Conservation (phyloP, 2,797 vertebrate genomes). For the Steatocranus sp. region DNA sequence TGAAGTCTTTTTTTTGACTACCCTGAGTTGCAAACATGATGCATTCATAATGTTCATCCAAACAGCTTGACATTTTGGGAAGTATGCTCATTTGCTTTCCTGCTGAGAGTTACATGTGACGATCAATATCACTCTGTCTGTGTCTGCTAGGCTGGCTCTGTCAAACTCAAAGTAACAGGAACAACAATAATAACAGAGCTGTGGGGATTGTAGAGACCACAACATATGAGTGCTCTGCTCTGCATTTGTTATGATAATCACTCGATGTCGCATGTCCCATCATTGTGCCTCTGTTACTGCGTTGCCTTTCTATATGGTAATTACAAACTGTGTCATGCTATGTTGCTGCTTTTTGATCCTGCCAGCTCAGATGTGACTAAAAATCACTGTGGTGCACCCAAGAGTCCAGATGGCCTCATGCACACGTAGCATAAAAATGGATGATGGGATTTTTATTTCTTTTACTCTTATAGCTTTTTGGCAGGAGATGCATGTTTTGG, state of each 20-base stretch:
- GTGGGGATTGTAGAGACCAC: not conserved
- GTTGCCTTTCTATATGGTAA: slow-evolving; percentile 10
- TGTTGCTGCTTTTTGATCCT: not conserved
- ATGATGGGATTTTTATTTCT: not conserved
- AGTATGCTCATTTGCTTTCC: not conserved
- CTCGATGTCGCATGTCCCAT: not conserved
- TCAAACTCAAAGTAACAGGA: not conserved
- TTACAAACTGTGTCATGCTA: not conserved
- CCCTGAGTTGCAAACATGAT: not conserved
- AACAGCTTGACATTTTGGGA: not conserved
- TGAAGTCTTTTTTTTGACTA: not conserved
- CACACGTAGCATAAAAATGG: not conserved
- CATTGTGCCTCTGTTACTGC: not conserved
- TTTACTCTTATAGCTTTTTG: not conserved
- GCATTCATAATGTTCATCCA: not conserved
- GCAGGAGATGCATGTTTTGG: not conserved
- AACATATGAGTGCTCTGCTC: not conserved
- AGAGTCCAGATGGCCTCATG: not conserved
- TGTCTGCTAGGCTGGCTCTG: not conserved
- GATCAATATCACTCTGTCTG: not conserved
- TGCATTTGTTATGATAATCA: not conserved
- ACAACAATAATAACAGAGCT: not conserved
- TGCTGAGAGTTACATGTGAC: not conserved
- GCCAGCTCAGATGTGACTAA: slow-evolving; percentile 16
- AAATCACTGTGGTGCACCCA: not conserved